phyloP scores from a whole-genome alignment of 2,797 vertebrate genomes.

The Sylvia borin region DNA sequence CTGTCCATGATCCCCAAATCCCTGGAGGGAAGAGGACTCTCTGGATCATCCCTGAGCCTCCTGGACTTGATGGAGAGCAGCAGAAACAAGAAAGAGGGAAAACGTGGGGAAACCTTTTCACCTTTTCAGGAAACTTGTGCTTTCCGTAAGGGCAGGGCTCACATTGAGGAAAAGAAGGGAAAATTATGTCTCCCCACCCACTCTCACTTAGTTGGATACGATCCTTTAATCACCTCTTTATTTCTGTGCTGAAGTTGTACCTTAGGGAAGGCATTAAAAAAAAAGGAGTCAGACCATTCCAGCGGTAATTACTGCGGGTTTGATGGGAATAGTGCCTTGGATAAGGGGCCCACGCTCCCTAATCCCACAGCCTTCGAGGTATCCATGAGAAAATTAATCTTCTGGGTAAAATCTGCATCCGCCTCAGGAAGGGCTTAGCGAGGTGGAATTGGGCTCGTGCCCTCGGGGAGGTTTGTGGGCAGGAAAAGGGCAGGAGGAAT shows the following conservation, averaged over 20 bases:
- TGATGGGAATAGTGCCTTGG: slow-evolving; percentile 47
- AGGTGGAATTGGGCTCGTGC: neutral
- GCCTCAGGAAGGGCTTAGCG: neutral
- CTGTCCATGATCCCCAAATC: neutral
- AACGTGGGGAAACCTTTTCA: slow-evolving; percentile 40
- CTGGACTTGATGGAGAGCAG: neutral
- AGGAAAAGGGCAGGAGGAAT: neutral
- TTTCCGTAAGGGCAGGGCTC: slow-evolving; percentile 12
- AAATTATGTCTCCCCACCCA: neutral
- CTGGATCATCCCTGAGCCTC: neutral
- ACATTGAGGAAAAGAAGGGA: neutral
- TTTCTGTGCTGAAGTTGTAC: slow-evolving; percentile 21
- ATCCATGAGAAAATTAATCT: slow-evolving; percentile 36
- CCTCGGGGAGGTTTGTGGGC: neutral
- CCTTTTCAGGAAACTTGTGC: neutral
- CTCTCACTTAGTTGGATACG: neutral
- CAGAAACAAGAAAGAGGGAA: slow-evolving; percentile 4
- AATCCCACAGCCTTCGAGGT: slow-evolving; percentile 37
- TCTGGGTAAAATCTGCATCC: accelerated
- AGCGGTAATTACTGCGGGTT: slow-evolving; percentile 64
- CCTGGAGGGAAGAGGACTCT: neutral
- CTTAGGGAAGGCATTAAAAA: neutral
- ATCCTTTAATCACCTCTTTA: slow-evolving; percentile 67
- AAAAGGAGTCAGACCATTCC: slow-evolving; percentile 7
- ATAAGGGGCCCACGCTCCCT: neutral